Evolutionary conservation across 1,140 invertebrate genomes (phyloP).

Genomic region (Philopotamus ludificatus): DNA sequence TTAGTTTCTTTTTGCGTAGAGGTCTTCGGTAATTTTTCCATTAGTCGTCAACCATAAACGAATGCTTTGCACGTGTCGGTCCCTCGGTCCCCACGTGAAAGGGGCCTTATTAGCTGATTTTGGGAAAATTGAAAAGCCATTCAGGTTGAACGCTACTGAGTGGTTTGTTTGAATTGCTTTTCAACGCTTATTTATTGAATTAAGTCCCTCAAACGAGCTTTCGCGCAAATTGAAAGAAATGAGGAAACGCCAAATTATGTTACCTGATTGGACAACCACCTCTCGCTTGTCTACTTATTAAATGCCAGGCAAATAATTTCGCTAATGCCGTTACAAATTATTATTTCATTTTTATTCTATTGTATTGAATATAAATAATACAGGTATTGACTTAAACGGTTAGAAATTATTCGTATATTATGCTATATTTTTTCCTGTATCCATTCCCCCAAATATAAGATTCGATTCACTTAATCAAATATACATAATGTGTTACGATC

Average conservation of each 20-base stretch:
- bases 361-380: no score
- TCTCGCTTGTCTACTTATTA: neutral
- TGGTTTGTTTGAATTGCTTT: neutral
- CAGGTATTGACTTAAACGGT: no score
- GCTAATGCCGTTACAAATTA: no score
- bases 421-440: no score
- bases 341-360: no score
- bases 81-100: neutral
- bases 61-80: no score
- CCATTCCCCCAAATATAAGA: slow-evolving; percentile 13
- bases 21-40: no score
- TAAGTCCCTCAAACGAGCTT: neutral
- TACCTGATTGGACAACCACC: neutral
- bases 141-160: neutral
- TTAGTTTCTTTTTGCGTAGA: no score
- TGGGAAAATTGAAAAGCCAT: neutral
- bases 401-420: no score
- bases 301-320: no score
- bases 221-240: neutral
- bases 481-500: slow-evolving; percentile 23
- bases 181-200: neutral
- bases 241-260: neutral
- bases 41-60: no score
- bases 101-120: neutral
- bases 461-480: slow-evolving; percentile 25